Evolutionary conservation across 1,140 invertebrate species (phyloP).

Genomic region (Metopolophium dirhodum): DNA sequence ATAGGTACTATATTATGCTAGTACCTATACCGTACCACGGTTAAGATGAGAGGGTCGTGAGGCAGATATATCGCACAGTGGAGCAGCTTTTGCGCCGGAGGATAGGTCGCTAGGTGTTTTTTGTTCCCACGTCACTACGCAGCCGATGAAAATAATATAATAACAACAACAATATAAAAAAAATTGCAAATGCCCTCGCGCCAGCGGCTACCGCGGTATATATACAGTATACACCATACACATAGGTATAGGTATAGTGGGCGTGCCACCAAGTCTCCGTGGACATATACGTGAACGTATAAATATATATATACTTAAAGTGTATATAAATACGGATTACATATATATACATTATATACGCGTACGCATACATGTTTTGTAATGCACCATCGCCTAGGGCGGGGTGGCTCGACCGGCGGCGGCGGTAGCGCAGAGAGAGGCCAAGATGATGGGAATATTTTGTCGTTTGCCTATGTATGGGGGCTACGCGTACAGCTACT

Average conservation of each 20-base stretch:
- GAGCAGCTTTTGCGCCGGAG: neutral
- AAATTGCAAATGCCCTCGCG: slow-evolving; percentile 19
- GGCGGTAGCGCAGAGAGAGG: neutral
- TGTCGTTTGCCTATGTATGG: slow-evolving; percentile 57
- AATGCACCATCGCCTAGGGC: slow-evolving; percentile 51
- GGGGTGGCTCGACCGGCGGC: slow-evolving; percentile 24
- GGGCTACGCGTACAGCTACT: slow-evolving; percentile 9
- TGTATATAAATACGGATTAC: neutral
- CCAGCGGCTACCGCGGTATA: neutral
- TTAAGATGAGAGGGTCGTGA: neutral
- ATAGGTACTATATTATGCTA: neutral
- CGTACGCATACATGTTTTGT: slow-evolving; percentile 27
- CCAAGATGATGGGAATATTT: slow-evolving; percentile 55
- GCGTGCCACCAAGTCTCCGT: neutral
- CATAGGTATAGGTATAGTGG: neutral
- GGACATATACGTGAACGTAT: neutral
- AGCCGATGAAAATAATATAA: neutral
- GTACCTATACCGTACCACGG: neutral
- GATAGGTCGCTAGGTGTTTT: neutral
- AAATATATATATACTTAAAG: neutral
- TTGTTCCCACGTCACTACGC: neutral
- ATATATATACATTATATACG: neutral
- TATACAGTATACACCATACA: neutral
- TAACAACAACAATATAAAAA: neutral
- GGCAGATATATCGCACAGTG: too few species aligned